phyloP scores from a whole-genome alignment of 2,888 invertebrate genomes.

The Tetragnatha montana region DNA sequence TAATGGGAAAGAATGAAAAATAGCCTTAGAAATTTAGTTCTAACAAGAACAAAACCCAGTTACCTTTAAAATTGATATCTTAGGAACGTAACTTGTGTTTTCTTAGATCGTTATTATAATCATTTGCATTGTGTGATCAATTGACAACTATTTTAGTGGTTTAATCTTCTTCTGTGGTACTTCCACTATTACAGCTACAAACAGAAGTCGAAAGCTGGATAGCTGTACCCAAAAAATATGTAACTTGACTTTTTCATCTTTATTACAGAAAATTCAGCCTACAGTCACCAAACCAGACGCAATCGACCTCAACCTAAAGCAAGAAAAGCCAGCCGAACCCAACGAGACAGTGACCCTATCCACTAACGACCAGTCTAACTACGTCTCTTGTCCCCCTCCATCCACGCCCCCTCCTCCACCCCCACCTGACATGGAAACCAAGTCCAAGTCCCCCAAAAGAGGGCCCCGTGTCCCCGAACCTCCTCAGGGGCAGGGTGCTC shows the following conservation, averaged over 20 bases:
- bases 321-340: background rate
- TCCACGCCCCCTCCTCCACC: slow-evolving; percentile 66
- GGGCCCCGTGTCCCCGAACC: slow-evolving; percentile 77
- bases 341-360: background rate
- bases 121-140: background rate
- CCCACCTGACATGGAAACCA: slow-evolving; percentile 66
- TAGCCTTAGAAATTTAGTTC: too few relatives aligned
- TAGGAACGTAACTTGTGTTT: too few relatives aligned
- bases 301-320: background rate
- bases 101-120: too few relatives aligned
- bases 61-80: too few relatives aligned
- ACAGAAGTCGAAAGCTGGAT: background rate
- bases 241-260: background rate
- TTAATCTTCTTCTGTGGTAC: background rate
- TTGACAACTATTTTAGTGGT: background rate
- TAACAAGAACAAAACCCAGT: too few relatives aligned
- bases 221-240: background rate
- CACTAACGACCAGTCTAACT: slow-evolving; percentile 9
- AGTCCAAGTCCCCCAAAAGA: slow-evolving; percentile 36
- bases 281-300: background rate
- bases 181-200: background rate
- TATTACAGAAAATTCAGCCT: background rate
- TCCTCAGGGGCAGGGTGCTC: slow-evolving; percentile 78
- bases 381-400: slow-evolving; percentile 70
- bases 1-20: too few relatives aligned